Evolutionary conservation across 2,797 vertebrate genomes (phyloP), one percentile per base, ranked within the genome.

Genomic region (Karalla daura): DNA sequence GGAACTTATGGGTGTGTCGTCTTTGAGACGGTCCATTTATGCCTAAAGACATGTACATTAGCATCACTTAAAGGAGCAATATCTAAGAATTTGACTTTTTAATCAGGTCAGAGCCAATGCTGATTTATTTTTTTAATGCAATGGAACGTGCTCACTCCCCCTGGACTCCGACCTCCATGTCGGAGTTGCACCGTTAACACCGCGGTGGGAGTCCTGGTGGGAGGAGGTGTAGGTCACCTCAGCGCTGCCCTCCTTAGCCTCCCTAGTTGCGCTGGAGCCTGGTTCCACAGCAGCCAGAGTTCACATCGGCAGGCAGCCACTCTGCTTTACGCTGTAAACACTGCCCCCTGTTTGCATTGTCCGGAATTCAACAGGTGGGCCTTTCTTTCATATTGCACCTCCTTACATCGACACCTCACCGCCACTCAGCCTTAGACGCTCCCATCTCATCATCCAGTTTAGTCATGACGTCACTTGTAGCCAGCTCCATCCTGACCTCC

Each of bases 401-500:
- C 72, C 67, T 70, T 70, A 83, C 78, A 75, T 84, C 63, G 14
- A 73, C 76, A 83, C 74, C 54, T 78, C 81, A 76, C 58, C 61
- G 15, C 41, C 81, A 73, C 63, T 82, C 73, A 70, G 33, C 43
- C 27, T 25, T 14, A 15, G 10, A 54, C 63, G 44, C 59, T 41
- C 58, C 36, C 70, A 85, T 82, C 69, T 70, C 78, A 81, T 76
- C 44, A 51, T 52, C 70, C 40, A 66, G 63, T 59, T 59, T 69
- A 78, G 70, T 64, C 37, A 66, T 12, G 24, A 68, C 39, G 2
- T 72, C 76, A 78, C 74, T 56, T 72, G 40, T 37, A 47, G 27
- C 71, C 33, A 65, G 68, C 78, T 83, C 82, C 82, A 84, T 85
- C 78, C 81, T 63, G 71, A 86, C 72, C 66, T 87, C 76, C 80